Evolutionary conservation across 2,113 vertebrate genomes (phyloP), one percentile per base, ranked within the genome.

Genomic region (Daboia siamensis): DNA sequence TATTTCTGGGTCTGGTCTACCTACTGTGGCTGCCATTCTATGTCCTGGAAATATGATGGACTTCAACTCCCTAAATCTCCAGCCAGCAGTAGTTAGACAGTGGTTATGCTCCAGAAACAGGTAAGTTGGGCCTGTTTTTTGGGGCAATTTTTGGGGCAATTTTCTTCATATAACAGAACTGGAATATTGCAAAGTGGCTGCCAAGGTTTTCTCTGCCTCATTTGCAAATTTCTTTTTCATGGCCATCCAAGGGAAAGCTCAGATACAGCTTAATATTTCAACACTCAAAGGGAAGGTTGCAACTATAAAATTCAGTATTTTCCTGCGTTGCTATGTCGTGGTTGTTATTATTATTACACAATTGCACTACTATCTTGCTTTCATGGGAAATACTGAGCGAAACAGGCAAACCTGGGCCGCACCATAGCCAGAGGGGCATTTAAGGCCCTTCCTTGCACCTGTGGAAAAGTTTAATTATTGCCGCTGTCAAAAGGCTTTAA

Each of bases 401-500:
- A 92, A 95, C 52, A 97, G 96, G 94, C 94, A 97, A 95, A 96
- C 92, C 74, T 95, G 89, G 95, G 93, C 54, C 74, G 93, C 90
- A 92, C 85, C 95, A 93, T 94, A 97, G 96, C 97, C 96, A 95
- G 94, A 97, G 94, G 95, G 95, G 90, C 95, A 96, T 96, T 97
- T 97, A 97, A 96, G 95, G 95, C 94, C 96, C 89, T 90, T 93
- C 88, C 95, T 94, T 97, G 96, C 96, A 98, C 97, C 96, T 97
- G 97, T 96, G 95, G 97, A 97, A 96, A 87, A 93, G 48, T 97
- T 97, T 98, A 97, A 97, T 98, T 97, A 97, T 96, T 95, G 24
- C 44, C 39, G 44, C 95, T 98, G 97, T 97, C 97, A 97, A 97
- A 97, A 96, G 95, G 94, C 95, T 97, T 97, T 97, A 97, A 95